A percentile compares a stretch with the other conserved stretches of the same genome.
Evolutionary conservation across 2,888 invertebrate species (phyloP).

Genomic region (Heteropelma amictum): DNA sequence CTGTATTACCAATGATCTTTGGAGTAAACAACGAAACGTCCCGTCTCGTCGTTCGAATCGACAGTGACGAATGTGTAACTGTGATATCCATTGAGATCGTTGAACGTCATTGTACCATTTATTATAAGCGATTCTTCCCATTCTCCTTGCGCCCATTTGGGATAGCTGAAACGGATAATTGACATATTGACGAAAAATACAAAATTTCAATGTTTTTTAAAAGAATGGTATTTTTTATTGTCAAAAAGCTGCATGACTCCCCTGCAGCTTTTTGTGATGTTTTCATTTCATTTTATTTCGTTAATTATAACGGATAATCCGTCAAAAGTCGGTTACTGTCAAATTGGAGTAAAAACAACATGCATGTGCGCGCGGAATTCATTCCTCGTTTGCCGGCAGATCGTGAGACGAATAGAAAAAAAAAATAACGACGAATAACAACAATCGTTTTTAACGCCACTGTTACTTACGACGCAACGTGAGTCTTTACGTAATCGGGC

Average conservation of each 20-base stretch:
- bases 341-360: too few species aligned
- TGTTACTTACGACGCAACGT: slow-evolving; percentile 73
- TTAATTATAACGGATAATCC: too few species aligned
- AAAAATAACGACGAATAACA: background rate
- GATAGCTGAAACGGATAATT: too few species aligned
- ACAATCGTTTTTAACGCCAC: background rate
- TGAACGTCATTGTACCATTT: slow-evolving; percentile 77
- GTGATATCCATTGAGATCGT: slow-evolving; percentile 78
- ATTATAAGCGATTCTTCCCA: slow-evolving; percentile 81
- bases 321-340: too few species aligned
- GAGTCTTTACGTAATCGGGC: slow-evolving; percentile 72
- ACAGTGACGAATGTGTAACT: slow-evolving; percentile 78
- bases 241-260: too few species aligned
- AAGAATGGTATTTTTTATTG: too few species aligned
- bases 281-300: too few species aligned
- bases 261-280: too few species aligned
- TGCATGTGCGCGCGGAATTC: too few species aligned
- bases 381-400: too few species aligned
- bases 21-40: slow-evolving; percentile 77
- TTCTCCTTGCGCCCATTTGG: slow-evolving; percentile 82
- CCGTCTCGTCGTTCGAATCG: slow-evolving; percentile 74
- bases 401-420: background rate
- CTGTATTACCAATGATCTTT: slow-evolving; percentile 78
- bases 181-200: too few species aligned
- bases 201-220: background rate